Conservation (phyloP, 2,888 invertebrate genomes). For the Hydroisotoma schaefferi region DNA sequence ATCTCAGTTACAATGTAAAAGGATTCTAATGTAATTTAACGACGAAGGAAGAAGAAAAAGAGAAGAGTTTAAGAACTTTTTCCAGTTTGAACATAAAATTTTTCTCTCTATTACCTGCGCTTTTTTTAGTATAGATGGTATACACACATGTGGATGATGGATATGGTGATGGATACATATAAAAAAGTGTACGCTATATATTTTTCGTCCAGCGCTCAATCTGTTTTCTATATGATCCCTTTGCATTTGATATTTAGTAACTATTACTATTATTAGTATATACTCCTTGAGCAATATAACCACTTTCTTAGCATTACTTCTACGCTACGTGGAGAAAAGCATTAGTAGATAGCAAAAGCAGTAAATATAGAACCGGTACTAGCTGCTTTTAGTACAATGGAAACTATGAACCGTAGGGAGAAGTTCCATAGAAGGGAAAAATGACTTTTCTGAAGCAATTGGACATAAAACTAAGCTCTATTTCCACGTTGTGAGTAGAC, state of each 20-base stretch:
- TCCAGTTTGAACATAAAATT: conserved; percentile 12
- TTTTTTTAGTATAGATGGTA: too few species aligned
- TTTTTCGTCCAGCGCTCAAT: too few species aligned
- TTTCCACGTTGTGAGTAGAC: conserved; percentile 26
- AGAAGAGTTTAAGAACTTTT: conserved; percentile 12
- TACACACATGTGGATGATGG: too few species aligned
- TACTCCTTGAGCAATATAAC: too few species aligned
- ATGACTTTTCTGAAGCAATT: conserved; percentile 23
- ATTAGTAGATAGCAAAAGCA: not conserved
- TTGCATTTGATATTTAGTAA: too few species aligned
- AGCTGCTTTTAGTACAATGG: too few species aligned
- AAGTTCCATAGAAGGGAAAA: conserved; percentile 9
- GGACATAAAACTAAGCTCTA: conserved; percentile 36
- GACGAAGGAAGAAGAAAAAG: not conserved
- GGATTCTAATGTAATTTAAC: conserved; percentile 19
- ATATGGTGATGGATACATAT: too few species aligned
- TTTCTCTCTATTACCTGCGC: not conserved
- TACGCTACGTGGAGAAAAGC: not conserved
- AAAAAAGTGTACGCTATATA: too few species aligned
- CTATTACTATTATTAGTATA: too few species aligned
- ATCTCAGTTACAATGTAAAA: conserved; percentile 15
- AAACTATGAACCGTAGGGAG: not conserved
- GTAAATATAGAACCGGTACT: too few species aligned
- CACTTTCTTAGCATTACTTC: too few species aligned
- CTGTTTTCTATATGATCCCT: too few species aligned